Conservation (phyloP, 2,113 vertebrate genomes). For the Illadopsis cleaveri region DNA sequence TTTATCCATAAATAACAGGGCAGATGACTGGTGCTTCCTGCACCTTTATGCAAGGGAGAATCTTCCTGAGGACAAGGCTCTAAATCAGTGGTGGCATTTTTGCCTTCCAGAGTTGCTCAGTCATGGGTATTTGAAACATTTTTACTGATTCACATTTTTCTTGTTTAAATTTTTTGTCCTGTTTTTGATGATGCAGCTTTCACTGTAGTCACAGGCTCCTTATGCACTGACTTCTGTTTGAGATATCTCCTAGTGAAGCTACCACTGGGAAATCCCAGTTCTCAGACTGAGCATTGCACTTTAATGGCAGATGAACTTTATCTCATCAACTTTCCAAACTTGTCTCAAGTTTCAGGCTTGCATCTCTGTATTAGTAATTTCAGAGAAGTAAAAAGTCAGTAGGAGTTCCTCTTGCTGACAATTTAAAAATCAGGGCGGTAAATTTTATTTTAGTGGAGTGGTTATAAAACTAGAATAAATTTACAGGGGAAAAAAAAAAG, state of each 20-base stretch:
- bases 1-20: not conserved
- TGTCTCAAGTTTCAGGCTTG: not conserved
- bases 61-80: not conserved
- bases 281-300: not conserved
- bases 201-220: not conserved
- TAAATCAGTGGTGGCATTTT: not conserved
- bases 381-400: not conserved
- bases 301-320: not conserved
- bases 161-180: not conserved
- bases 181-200: not conserved
- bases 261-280: not conserved
- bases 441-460: not conserved
- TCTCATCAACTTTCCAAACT: not conserved
- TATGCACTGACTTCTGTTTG: not conserved
- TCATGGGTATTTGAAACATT: not conserved
- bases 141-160: not conserved
- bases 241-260: not conserved
- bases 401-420: not conserved
- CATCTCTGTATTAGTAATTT: not conserved
- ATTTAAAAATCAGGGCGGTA: not conserved
- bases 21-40: not conserved
- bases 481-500: not conserved
- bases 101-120: not conserved
- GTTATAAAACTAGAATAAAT: not conserved
- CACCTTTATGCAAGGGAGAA: not conserved